Evolutionary conservation across 1,140 invertebrate species (phyloP).

Genomic region (Pogonomyrmex barbatus): DNA sequence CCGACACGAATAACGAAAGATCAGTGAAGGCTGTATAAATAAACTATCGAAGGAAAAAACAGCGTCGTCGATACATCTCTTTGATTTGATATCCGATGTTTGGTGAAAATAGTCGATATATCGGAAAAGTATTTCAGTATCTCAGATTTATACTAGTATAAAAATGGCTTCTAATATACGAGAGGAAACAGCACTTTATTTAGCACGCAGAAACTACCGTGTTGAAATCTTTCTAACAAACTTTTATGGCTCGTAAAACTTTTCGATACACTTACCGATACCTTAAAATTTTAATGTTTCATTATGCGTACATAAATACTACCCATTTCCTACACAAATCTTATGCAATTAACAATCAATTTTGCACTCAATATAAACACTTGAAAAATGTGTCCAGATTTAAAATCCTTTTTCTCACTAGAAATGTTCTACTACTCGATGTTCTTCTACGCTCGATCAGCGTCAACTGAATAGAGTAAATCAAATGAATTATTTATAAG

Average conservation of each 20-base stretch:
- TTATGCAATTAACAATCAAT: neutral
- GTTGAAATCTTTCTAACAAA: neutral
- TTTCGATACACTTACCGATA: neutral
- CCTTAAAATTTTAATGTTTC: neutral
- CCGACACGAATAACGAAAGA: conserved; percentile 50
- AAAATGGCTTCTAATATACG: neutral
- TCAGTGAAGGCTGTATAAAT: conserved; percentile 28
- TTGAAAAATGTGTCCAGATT: neutral
- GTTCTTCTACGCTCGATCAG: neutral
- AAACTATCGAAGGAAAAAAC: neutral
- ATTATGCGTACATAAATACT: neutral
- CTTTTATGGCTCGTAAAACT: neutral
- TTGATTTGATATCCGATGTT: neutral
- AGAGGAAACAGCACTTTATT: neutral
- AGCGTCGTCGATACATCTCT: neutral
- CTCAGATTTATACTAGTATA: neutral
- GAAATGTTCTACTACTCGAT: neutral
- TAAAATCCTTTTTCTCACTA: neutral
- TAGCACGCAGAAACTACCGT: neutral
- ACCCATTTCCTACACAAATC: neutral
- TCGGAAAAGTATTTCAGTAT: neutral
- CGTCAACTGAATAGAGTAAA: neutral
- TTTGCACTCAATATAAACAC: neutral
- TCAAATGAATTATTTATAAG: neutral
- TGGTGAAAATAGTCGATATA: neutral